These are phyloP conservation scores for Bombus difficillimus DNA, from an alignment of 1,140 invertebrate genomes.

Conservation along the genomic window DNA sequence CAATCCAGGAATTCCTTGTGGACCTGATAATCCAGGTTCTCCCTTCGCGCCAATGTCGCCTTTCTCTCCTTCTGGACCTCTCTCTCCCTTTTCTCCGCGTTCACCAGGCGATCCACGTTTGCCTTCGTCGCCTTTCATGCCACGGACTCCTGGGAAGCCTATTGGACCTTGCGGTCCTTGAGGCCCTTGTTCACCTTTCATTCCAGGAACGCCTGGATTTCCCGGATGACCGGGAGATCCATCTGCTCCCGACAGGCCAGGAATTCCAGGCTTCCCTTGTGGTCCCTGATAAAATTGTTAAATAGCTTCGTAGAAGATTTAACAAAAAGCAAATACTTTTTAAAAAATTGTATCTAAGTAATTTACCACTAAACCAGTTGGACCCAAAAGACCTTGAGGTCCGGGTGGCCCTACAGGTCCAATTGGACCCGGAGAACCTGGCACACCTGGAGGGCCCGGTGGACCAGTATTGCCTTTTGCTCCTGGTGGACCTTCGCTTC, in stretches of 20 bases:
- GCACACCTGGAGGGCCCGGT: conserved; percentile 86
- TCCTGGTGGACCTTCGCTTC: conserved; percentile 88
- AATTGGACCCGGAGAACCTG: conserved; percentile 86
- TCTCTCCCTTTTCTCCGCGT: conserved; percentile 85
- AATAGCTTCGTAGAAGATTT: neutral
- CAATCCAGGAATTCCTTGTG: conserved; percentile 86
- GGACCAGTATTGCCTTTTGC: conserved; percentile 89
- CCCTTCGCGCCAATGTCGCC: conserved; percentile 90
- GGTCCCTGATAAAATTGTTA: conserved; percentile 85
- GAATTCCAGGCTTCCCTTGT: conserved; percentile 90
- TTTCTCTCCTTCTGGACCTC: conserved; percentile 90
- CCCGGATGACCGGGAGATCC: conserved; percentile 89
- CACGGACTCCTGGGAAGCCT: conserved; percentile 89
- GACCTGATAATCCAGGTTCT: conserved; percentile 87
- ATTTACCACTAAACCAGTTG: conserved; percentile 87
- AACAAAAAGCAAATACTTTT: neutral
- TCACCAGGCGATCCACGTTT: conserved; percentile 83
- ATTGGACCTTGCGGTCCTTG: conserved; percentile 87
- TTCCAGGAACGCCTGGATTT: conserved; percentile 88
- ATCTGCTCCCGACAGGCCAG: conserved; percentile 91
- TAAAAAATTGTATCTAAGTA: neutral
- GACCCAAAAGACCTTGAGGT: conserved; percentile 86
- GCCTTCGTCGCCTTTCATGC: conserved; percentile 90
- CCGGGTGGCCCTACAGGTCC: conserved; percentile 87
- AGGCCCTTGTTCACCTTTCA: conserved; percentile 91